Base-by-base conservation (phyloP, 2,113 vertebrate species). In the Saguinus midas region DNA sequence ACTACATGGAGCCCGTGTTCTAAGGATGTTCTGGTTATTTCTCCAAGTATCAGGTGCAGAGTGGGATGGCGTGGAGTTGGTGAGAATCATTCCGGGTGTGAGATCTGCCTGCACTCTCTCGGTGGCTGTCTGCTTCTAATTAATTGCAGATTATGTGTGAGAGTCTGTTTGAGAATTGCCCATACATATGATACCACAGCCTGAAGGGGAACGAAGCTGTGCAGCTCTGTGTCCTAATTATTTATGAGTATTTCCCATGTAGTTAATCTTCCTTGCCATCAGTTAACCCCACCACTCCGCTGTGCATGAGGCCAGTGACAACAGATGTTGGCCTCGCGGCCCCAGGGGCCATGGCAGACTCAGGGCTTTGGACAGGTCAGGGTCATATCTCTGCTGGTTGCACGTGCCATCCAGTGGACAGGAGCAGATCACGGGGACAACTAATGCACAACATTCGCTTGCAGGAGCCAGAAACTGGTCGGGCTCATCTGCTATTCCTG, bases 121-220 rank as follows among this genome's bases (percentile, higher is more conserved):
- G 3, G 75, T 66, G 20, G 29, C 87, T 55, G 40, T 13, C 32
- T 25, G 18, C 64, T 68, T 92, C 78, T 95, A 58, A 76, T 96
- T 96, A 93, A 97, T 84, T 68, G 92, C 21, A 82, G 75, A 75
- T 82, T 18, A 58, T 6, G 25, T 45, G 81, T 70, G 72, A 50
- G 84, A 85, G n/a, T 88, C 70, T 87, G 85, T 48, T 37, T 82
- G 92, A 85, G 85, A 86, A 43, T 82, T 92, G 81, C 40, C n/a
- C 1, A 0, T 61, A 20, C 55, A 2, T 21, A 1, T 18, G 92
- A 86, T 86, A 55, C 45, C 27, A 45, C 16, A 83, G 97, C 95
- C 92, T 21, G 87, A 73, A 93, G 96, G 83, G n/a, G 68, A n/a
- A 29, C 50, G 66, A 93, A 93, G 87, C 89, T 66, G 89, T 81